Percentiles rank a stretch among this genome's conserved stretches.
These are phyloP conservation scores for Papilio dardanus DNA, from an alignment of 1,140 invertebrate genomes.

Conservation along the genomic window DNA sequence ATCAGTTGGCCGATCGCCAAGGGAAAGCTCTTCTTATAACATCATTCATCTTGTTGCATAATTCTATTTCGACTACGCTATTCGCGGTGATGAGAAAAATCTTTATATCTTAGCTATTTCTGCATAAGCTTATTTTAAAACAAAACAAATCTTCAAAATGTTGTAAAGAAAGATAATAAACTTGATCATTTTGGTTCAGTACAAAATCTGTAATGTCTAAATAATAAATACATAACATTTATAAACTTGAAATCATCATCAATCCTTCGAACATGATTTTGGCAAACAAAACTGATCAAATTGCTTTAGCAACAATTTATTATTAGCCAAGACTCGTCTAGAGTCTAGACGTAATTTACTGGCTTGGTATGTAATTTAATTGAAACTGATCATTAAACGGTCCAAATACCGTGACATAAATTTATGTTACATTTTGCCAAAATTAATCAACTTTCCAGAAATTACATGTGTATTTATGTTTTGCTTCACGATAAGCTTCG, in stretches of 20 bases:
- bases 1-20: slow-evolving; percentile 42
- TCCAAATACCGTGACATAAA: slow-evolving; percentile 21
- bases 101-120: slow-evolving; percentile 15
- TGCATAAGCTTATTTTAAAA: not conserved
- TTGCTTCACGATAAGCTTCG: not conserved
- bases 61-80: slow-evolving; percentile 43
- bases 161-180: no score
- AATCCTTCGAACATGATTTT: not conserved
- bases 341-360: not conserved
- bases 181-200: no score
- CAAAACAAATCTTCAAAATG: not conserved
- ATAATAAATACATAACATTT: not conserved
- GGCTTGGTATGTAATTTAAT: not conserved
- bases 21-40: slow-evolving; percentile 46
- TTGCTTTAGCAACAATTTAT: not conserved
- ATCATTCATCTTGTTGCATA: slow-evolving; percentile 51
- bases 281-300: not conserved
- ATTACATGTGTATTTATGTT: not conserved
- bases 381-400: slow-evolving; percentile 30
- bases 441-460: slow-evolving; percentile 10
- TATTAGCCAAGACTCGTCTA: not conserved
- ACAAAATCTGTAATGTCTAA: not conserved
- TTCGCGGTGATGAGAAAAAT: slow-evolving; percentile 12
- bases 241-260: not conserved
- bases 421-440: slow-evolving; percentile 27